Conservation (phyloP, 2,113 vertebrate genomes). For the Murina feae region DNA sequence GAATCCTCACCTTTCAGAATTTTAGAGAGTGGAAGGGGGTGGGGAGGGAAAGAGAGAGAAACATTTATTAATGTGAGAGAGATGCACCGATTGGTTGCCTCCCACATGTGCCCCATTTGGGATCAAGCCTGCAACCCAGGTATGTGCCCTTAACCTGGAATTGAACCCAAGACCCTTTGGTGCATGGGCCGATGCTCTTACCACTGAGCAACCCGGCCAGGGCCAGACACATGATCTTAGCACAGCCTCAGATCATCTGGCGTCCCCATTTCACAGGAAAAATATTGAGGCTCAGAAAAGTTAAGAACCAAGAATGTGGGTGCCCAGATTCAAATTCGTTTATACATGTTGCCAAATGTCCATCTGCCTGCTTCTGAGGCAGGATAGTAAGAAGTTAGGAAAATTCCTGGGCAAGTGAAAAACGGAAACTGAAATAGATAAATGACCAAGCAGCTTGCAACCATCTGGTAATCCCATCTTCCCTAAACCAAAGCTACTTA, state of each 20-base stretch:
- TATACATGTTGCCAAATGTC: background rate
- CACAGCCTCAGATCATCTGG: background rate
- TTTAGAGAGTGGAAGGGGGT: too few relatives aligned
- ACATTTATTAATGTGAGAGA: too few relatives aligned
- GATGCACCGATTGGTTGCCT: too few relatives aligned
- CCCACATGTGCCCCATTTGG: too few relatives aligned
- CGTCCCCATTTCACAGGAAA: background rate
- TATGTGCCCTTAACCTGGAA: too few relatives aligned
- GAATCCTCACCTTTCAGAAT: too few relatives aligned
- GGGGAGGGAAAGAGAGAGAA: too few relatives aligned
- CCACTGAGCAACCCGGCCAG: too few relatives aligned
- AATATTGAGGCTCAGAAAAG: background rate
- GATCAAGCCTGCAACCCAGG: too few relatives aligned
- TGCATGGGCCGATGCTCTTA: too few relatives aligned
- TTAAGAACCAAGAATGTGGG: background rate
- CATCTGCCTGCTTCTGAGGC: background rate
- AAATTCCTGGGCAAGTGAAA: background rate
- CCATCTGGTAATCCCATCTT: background rate
- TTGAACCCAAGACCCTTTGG: too few relatives aligned
- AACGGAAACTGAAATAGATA: background rate
- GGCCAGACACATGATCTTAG: too few relatives aligned
- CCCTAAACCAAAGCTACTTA: background rate
- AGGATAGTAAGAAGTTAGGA: background rate
- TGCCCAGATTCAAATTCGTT: background rate
- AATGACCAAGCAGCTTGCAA: background rate